Evolutionary conservation across 2,888 invertebrate genomes (phyloP).

Genomic region (Polia nebulosa): DNA sequence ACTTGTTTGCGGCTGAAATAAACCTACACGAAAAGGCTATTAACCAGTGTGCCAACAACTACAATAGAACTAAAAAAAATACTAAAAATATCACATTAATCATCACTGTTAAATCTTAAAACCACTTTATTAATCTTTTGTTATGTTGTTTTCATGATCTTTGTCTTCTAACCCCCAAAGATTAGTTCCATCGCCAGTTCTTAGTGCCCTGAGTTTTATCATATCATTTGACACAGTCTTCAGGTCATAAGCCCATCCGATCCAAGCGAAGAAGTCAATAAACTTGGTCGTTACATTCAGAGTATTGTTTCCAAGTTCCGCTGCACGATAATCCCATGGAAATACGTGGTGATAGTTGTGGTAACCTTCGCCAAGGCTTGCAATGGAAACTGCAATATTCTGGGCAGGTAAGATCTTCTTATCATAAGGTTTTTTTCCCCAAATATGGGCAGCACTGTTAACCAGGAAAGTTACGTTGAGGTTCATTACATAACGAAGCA

Average conservation of each 20-base stretch:
- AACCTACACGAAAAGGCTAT: background rate
- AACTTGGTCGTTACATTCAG: constrained; percentile 75
- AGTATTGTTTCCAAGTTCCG: constrained; percentile 76
- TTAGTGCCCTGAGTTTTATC: constrained; percentile 64
- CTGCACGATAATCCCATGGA: constrained; percentile 79
- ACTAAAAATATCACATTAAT: constrained; percentile 17
- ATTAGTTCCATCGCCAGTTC: constrained; percentile 76
- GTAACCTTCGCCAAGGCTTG: constrained; percentile 77
- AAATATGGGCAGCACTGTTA: constrained; percentile 92
- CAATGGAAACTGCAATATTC: constrained; percentile 64
- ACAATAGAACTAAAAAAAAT: constrained; percentile 5
- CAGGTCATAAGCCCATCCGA: constrained; percentile 79
- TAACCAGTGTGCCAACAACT: background rate
- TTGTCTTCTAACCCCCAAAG: constrained; percentile 68
- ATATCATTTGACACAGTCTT: constrained; percentile 70
- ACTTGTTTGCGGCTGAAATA: background rate
- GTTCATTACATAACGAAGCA: constrained; percentile 89
- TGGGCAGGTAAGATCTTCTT: constrained; percentile 72
- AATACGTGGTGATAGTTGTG: constrained; percentile 80
- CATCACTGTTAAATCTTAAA: background rate
- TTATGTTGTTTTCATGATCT: constrained; percentile 38
- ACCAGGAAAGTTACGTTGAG: constrained; percentile 93
- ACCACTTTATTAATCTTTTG: background rate
- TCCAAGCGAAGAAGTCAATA: constrained; percentile 76
- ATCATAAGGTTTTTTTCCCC: constrained; percentile 87